A percentile compares a stretch with the other conserved stretches of the same genome.
Conservation (phyloP, 2,113 vertebrate genomes). For the Alosa alosa region DNA sequence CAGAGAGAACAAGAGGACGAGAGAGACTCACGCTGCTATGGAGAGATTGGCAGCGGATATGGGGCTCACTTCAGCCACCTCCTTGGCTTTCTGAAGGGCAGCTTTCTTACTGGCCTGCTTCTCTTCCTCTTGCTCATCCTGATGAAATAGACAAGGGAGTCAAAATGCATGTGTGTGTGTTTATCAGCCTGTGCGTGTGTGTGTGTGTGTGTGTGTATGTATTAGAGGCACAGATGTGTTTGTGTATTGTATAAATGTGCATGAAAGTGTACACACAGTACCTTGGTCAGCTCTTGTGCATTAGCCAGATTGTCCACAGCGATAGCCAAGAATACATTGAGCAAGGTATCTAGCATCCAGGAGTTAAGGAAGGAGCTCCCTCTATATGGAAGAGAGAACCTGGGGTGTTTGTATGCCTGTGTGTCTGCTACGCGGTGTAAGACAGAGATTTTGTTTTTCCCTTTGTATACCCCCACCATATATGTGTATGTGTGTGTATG, state of each 20-base stretch:
- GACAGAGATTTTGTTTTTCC: no score
- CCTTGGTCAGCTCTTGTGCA: slow-evolving; percentile 90
- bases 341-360: slow-evolving; percentile 79
- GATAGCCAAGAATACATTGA: slow-evolving; percentile 94
- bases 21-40: slow-evolving; percentile 84
- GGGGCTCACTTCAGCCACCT: slow-evolving; percentile 96
- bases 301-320: slow-evolving; percentile 94
- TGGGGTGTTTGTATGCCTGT: neutral
- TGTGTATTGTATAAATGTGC: neutral
- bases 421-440: no score
- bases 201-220: slow-evolving; percentile 19
- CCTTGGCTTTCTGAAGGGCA: slow-evolving; percentile 93
- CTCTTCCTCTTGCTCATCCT: slow-evolving; percentile 97
- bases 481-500: no score
- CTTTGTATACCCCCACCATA: no score
- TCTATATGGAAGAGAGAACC: neutral
- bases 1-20: neutral
- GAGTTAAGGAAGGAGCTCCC: slow-evolving; percentile 52
- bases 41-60: slow-evolving; percentile 91
- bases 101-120: slow-evolving; percentile 91
- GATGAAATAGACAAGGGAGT: slow-evolving; percentile 19
- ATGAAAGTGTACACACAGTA: slow-evolving; percentile 45
- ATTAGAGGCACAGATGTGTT: slow-evolving; percentile 5
- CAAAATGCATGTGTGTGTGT: neutral
- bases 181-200: neutral